Conservation (phyloP, 1,140 invertebrate species). For the Scaptomyza montana region DNA sequence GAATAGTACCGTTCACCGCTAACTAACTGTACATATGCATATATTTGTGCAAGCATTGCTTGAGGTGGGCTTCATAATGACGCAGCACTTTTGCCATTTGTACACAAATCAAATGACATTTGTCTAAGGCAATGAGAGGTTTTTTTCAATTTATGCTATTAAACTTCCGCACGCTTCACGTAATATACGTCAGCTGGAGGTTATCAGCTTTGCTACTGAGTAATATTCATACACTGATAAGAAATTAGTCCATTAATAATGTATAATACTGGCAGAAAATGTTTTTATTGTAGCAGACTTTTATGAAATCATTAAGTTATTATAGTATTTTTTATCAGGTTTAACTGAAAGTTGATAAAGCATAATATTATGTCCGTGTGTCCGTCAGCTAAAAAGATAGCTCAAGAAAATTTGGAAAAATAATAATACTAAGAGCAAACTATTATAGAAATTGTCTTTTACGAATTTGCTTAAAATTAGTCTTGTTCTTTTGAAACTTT, state of each 20-base stretch:
- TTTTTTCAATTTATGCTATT: background rate
- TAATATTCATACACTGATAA: background rate
- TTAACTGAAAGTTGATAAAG: too few species aligned
- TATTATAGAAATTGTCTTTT: too few species aligned
- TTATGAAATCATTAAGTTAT: too few species aligned
- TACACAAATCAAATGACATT: slow-evolving; percentile 20
- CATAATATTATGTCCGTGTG: too few species aligned
- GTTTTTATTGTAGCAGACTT: too few species aligned
- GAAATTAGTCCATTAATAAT: background rate
- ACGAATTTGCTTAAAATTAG: too few species aligned
- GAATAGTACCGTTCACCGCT: slow-evolving; percentile 24
- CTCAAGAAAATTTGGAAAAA: too few species aligned
- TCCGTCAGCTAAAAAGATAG: too few species aligned
- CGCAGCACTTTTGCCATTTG: slow-evolving; percentile 5
- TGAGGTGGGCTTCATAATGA: slow-evolving; percentile 17
- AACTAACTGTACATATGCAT: background rate
- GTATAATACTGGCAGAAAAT: too few species aligned
- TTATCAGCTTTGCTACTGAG: slow-evolving; percentile 34
- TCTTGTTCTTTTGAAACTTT: too few species aligned
- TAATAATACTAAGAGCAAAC: too few species aligned
- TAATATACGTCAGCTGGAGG: slow-evolving; percentile 57
- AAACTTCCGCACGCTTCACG: slow-evolving; percentile 24
- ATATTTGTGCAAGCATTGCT: slow-evolving; percentile 13
- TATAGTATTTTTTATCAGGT: background rate
- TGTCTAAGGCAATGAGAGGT: too few species aligned